phyloP scores from a whole-genome alignment of 2,113 vertebrate species.

The Ophiodon elongatus region DNA sequence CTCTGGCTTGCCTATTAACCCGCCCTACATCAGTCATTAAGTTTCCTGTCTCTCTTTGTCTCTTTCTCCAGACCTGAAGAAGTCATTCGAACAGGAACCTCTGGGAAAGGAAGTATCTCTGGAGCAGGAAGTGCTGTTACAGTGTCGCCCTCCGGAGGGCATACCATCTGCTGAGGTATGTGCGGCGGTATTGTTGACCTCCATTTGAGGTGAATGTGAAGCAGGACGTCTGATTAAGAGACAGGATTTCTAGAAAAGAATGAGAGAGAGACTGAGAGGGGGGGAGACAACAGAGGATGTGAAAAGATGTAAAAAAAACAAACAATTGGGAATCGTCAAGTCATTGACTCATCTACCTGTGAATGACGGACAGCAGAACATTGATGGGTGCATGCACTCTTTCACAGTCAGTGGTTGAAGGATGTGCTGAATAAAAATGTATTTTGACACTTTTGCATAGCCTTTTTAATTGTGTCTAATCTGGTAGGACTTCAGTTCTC shows the following conservation, averaged over 20 bases:
- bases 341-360: background rate
- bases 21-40: background rate
- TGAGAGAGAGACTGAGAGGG: background rate
- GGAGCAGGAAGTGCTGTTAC: conserved; percentile 95
- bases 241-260: background rate
- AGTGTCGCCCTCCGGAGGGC: conserved; percentile 96
- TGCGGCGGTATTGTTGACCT: conserved; percentile 17
- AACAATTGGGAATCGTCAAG: conserved; percentile 28
- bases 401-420: conserved; percentile 5
- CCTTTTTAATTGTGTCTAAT: background rate
- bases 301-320: conserved; percentile 22
- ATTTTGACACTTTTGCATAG: background rate
- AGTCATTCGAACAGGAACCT: conserved; percentile 96
- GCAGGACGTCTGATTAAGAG: conserved; percentile 4
- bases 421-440: conserved; percentile 7
- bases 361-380: conserved; percentile 52
- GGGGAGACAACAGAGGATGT: conserved; percentile 17
- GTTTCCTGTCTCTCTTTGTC: conserved; percentile 17
- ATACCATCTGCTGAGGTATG: conserved; percentile 93
- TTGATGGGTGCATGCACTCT: conserved; percentile 20
- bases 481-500: background rate
- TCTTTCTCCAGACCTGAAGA: conserved; percentile 89
- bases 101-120: conserved; percentile 95
- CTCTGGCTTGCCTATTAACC: background rate
- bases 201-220: conserved; percentile 19